Evolutionary conservation across 2,888 invertebrate genomes (phyloP).

Genomic region (Philopedon plagiatum): DNA sequence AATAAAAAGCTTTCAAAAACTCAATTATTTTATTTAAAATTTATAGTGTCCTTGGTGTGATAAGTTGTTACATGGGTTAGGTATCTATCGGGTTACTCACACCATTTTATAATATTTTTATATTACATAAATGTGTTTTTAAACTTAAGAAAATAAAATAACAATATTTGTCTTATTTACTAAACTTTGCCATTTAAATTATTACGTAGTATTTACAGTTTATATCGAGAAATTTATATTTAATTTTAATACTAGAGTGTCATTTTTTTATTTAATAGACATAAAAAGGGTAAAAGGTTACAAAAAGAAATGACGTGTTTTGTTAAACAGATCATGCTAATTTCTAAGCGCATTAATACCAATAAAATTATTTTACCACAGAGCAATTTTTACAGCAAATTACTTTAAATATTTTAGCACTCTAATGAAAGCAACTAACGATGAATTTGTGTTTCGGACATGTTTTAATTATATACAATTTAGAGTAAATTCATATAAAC

Average conservation of each 20-base stretch:
- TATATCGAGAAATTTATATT: conserved; percentile 39
- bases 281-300: conserved; percentile 22
- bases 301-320: conserved; percentile 11
- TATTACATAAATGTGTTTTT: conserved; percentile 37
- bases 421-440: conserved; percentile 16
- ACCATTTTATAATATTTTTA: conserved; percentile 42
- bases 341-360: conserved; percentile 18
- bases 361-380: conserved; percentile 13
- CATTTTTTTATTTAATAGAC: conserved; percentile 34
- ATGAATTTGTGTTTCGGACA: conserved; percentile 9
- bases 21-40: conserved; percentile 46
- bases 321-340: conserved; percentile 27
- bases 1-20: conserved; percentile 22
- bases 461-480: conserved; percentile 17
- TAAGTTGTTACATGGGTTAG: conserved; percentile 33
- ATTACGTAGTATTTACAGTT: conserved; percentile 41
- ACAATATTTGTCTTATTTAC: conserved; percentile 35
- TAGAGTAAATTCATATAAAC: conserved; percentile 9
- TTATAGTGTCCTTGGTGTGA: conserved; percentile 41
- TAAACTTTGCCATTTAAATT: conserved; percentile 26
- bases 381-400: conserved; percentile 45
- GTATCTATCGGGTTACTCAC: conserved; percentile 35
- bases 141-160: conserved; percentile 34
- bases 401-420: not conserved
- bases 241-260: conserved; percentile 36